Percentiles rank a stretch among this genome's conserved stretches.
phyloP scores from a whole-genome alignment of 2,113 vertebrate species.

The Recurvirostra avosetta region DNA sequence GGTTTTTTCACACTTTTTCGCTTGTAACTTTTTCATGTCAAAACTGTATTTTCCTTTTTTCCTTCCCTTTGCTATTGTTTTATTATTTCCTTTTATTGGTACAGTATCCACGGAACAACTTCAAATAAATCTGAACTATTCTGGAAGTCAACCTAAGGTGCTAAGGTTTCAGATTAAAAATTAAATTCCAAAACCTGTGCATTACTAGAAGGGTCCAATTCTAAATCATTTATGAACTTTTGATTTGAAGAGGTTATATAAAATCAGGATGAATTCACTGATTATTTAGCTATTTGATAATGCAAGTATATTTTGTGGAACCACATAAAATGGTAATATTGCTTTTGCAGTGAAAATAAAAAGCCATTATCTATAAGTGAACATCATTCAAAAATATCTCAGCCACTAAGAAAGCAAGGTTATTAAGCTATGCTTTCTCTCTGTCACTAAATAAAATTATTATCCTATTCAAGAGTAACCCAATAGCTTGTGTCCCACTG shows the following conservation, averaged over 20 bases:
- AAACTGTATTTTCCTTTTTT: constrained; percentile 42
- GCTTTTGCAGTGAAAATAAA: background rate
- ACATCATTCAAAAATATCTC: background rate
- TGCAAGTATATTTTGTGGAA: background rate
- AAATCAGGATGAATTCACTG: background rate
- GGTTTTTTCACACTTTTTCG: constrained; percentile 50
- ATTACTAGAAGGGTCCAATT: background rate
- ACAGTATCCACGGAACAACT: constrained; percentile 28
- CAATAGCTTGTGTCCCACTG: background rate
- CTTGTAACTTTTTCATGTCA: constrained; percentile 43
- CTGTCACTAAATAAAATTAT: background rate
- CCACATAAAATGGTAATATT: background rate
- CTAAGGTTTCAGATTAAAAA: background rate
- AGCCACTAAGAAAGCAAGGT: background rate
- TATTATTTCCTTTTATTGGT: constrained; percentile 60
- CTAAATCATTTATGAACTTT: background rate
- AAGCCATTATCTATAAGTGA: background rate
- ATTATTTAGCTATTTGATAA: background rate
- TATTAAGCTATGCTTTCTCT: background rate
- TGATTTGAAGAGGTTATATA: background rate
- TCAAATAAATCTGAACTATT: constrained; percentile 40
- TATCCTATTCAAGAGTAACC: background rate
- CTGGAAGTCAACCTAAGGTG: constrained; percentile 24
- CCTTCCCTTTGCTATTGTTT: constrained; percentile 40
- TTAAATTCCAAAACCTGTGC: background rate